Conservation (phyloP, 23 tunicate species). For the Diplosoma virens region DNA sequence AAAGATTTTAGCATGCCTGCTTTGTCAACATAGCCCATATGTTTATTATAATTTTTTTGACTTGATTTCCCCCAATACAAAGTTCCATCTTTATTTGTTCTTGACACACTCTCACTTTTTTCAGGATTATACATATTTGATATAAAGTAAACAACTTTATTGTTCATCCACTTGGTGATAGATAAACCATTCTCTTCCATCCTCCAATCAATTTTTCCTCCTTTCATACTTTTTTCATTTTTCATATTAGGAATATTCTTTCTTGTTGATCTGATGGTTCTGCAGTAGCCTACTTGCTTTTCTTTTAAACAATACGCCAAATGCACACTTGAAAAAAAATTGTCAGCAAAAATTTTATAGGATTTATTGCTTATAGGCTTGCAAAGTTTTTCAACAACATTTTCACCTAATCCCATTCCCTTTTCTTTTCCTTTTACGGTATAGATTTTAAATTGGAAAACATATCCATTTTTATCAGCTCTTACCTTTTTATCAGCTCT, state of each 20-base stretch:
- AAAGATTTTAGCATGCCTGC: slow-evolving; percentile 15
- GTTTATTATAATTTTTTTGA: slow-evolving; percentile 19
- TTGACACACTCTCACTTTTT: background rate
- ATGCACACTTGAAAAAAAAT: background rate
- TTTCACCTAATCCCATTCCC: slow-evolving; percentile 11
- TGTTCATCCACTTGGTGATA: slow-evolving; percentile 27
- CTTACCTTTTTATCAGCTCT: slow-evolving; percentile 19
- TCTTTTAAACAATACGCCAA: slow-evolving; percentile 2
- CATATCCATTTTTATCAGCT: background rate
- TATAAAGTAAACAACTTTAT: background rate
- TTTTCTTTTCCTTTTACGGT: slow-evolving; percentile 2
- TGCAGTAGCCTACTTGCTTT: background rate
- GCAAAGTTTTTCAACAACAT: slow-evolving; percentile 1
- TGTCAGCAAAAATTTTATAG: slow-evolving; percentile 12
- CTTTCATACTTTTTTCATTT: slow-evolving; percentile 8
- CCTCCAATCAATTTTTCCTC: slow-evolving; percentile 21
- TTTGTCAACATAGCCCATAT: slow-evolving; percentile 17
- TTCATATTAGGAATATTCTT: slow-evolving; percentile 14
- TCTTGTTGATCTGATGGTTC: slow-evolving; percentile 9
- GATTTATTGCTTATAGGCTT: background rate
- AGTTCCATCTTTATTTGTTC: slow-evolving; percentile 21
- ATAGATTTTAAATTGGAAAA: background rate
- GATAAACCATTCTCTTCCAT: slow-evolving; percentile 3
- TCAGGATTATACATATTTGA: slow-evolving; percentile 5
- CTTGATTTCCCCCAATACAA: background rate